phyloP scores from a whole-genome alignment of 1,140 invertebrate genomes.

The Aricia agestis region DNA sequence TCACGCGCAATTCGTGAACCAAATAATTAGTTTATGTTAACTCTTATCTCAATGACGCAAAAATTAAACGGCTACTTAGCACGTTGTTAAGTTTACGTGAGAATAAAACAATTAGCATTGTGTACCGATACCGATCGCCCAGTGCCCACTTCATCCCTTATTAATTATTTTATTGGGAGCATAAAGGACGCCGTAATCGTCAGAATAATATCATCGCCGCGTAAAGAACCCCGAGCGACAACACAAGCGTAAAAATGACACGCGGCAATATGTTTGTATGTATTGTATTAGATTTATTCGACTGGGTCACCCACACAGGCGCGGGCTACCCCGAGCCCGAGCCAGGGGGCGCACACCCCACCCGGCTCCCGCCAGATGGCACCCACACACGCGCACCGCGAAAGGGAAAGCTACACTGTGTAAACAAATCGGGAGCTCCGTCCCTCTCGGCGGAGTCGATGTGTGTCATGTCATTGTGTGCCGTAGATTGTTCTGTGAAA shows the following conservation, averaged over 20 bases:
- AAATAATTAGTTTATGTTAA: background rate
- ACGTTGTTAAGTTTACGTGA: slow-evolving; percentile 11
- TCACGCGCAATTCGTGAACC: background rate
- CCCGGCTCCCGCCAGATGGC: slow-evolving; percentile 58
- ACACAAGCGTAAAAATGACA: slow-evolving; percentile 76
- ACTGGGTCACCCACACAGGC: slow-evolving; percentile 69
- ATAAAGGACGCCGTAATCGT: slow-evolving; percentile 75
- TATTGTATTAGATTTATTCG: slow-evolving; percentile 73
- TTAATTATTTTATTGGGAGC: slow-evolving; percentile 76
- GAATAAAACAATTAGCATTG: slow-evolving; percentile 26
- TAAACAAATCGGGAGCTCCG: slow-evolving; percentile 67
- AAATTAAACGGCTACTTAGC: slow-evolving; percentile 2
- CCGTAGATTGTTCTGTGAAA: slow-evolving; percentile 74
- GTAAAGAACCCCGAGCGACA: slow-evolving; percentile 73
- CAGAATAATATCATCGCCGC: slow-evolving; percentile 73
- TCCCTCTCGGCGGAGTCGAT: slow-evolving; percentile 63
- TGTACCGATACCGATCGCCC: slow-evolving; percentile 64
- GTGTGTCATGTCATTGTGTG: slow-evolving; percentile 66
- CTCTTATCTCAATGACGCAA: background rate
- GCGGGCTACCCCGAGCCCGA: slow-evolving; percentile 57
- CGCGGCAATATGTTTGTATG: slow-evolving; percentile 74
- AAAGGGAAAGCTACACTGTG: slow-evolving; percentile 74
- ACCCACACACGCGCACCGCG: slow-evolving; percentile 55
- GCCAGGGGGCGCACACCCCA: slow-evolving; percentile 58
- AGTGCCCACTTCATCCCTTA: slow-evolving; percentile 70